Evolutionary conservation across 1,140 invertebrate genomes (phyloP), one percentile per base, ranked within the genome.

Genomic region (Heliconius hermathena): DNA sequence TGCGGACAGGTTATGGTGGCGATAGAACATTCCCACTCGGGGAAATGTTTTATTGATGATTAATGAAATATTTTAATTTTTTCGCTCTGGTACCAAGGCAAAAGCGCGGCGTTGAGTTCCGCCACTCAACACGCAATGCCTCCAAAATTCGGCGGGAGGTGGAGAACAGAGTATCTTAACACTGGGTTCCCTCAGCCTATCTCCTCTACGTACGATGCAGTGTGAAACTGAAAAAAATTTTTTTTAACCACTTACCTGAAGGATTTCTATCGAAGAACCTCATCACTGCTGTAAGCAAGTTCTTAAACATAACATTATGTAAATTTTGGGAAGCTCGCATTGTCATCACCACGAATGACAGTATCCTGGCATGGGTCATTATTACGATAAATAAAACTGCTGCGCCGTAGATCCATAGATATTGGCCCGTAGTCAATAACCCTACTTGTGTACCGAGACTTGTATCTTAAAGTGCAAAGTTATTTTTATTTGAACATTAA

Each of bases 251-350:
- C 81, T 88, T 84, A 94, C 97, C 97, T 49, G 96, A 96, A 5
- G 97, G 96, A 89, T 97, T 98, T 0, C 95, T 96, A 81, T 98
- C 97, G 82, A 98, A 98, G 86, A 98, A 98, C 77, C 96, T 90
- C 96, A 98, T 97, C 0, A 96, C 95, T 9, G 96, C 95, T 22
- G 94, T 86, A 8, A 97, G 90, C 26, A 97, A 91, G 78, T 95
- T 95, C 54, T 87, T 82, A 87, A 97, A 97, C 95, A 97, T 96
- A 4, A 82, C 88, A 82, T 97, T 95, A 86, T 97, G 97, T 36
- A 97, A 90, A 83, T 92, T 95, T 73, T 95, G 90, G 0, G 96
- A 97, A 5, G 96, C 95, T 57, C 94, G 95, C 91, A 96, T 96
- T 3, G 95, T 95, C 80, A 96, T 88, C 20, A 91, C 81, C 77